Percentiles rank a stretch among this genome's conserved stretches.
Evolutionary conservation across 2,113 vertebrate species (phyloP).

Genomic region (Rhabdornis inornatus): DNA sequence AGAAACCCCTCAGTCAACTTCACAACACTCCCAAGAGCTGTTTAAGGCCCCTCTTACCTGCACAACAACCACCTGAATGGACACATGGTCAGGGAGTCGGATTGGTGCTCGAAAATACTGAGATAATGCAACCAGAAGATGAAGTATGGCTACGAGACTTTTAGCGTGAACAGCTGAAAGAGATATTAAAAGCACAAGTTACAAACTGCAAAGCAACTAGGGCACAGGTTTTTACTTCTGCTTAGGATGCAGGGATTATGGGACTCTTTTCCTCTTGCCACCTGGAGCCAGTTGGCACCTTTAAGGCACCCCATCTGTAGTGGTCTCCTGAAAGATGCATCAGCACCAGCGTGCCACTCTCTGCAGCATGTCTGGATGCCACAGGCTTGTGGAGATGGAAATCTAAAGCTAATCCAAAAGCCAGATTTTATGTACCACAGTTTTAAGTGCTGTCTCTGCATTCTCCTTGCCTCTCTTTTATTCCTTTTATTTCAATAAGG

Average conservation of each 20-base stretch:
- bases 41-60: constrained; percentile 79
- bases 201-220: not conserved
- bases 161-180: constrained; percentile 92
- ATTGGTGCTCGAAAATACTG: constrained; percentile 97
- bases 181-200: constrained; percentile 23
- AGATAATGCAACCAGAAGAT: constrained; percentile 92
- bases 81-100: constrained; percentile 94
- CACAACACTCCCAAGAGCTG: not conserved
- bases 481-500: constrained; percentile 47
- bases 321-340: not conserved
- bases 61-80: constrained; percentile 95
- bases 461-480: constrained; percentile 29
- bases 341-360: not conserved
- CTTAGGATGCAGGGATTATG: not conserved
- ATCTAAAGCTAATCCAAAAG: constrained; percentile 38
- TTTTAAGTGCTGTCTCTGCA: constrained; percentile 14
- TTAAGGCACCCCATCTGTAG: not conserved
- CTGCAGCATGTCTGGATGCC: not conserved
- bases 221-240: not conserved
- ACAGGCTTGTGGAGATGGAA: not conserved
- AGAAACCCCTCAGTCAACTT: not conserved
- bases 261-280: not conserved
- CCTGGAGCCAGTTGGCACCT: not conserved
- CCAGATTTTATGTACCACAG: not conserved
- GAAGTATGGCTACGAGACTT: constrained; percentile 94